Conservation (phyloP, 2,888 invertebrate species). For the Labia minor region DNA sequence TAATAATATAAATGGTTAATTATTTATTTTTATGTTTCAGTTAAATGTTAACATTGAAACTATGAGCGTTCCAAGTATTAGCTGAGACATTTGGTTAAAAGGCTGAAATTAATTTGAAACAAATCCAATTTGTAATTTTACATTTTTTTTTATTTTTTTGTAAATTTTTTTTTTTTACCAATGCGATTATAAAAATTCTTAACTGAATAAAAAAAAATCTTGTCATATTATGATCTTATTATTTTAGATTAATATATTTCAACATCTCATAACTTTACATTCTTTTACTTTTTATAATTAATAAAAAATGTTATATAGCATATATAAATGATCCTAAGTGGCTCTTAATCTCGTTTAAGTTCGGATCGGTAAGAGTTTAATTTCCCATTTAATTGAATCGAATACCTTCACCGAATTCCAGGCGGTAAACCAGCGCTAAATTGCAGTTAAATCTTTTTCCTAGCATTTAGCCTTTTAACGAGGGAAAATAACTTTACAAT, state of each 20-base stretch:
- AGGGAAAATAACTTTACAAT: background rate
- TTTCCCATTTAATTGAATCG: background rate
- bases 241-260: background rate
- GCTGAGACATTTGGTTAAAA: no score
- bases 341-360: constrained; percentile 13
- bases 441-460: background rate
- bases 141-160: no score
- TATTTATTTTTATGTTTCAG: no score
- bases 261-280: background rate
- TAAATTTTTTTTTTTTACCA: no score
- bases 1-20: no score
- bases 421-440: background rate
- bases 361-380: background rate
- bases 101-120: no score
- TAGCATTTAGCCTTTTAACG: background rate
- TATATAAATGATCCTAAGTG: background rate
- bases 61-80: no score
- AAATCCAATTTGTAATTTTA: no score
- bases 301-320: background rate
- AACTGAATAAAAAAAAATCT: no score
- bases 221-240: background rate
- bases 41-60: no score
- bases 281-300: constrained; percentile 3
- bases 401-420: constrained; percentile 7
- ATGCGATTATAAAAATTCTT: no score